Percentiles rank a stretch among this genome's conserved stretches.
These are phyloP conservation scores for Rhimphoctona megacephalus DNA, from an alignment of 2,888 invertebrate genomes.

Conservation along the genomic window DNA sequence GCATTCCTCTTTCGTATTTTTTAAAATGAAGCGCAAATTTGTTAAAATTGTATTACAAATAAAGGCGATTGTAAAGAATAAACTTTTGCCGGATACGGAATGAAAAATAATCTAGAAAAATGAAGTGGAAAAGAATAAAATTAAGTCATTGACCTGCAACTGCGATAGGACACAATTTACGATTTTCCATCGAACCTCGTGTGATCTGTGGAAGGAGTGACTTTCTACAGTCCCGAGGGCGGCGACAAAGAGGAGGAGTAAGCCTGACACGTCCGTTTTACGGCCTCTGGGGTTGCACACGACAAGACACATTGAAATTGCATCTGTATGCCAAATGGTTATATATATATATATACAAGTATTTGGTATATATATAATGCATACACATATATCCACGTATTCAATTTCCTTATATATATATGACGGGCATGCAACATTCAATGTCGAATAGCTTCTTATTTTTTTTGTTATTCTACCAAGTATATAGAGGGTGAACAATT, in stretches of 20 bases:
- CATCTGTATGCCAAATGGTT: not conserved
- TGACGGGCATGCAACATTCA: not conserved
- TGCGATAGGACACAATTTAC: not conserved
- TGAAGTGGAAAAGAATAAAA: too few relatives aligned
- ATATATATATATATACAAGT: not conserved
- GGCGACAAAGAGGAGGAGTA: conserved; percentile 32
- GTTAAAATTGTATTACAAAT: not conserved
- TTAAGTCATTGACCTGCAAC: too few relatives aligned
- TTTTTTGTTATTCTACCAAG: not conserved
- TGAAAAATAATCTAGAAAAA: too few relatives aligned
- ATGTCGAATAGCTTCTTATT: not conserved
- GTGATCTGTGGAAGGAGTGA: not conserved
- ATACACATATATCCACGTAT: not conserved
- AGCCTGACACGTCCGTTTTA: conserved; percentile 61
- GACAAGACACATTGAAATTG: conserved; percentile 49
- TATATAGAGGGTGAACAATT: not conserved
- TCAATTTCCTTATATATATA: not conserved
- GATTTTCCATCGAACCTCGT: not conserved
- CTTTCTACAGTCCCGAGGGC: conserved; percentile 42
- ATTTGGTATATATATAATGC: not conserved
- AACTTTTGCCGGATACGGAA: too few relatives aligned
- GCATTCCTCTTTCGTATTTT: too few relatives aligned
- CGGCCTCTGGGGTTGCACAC: conserved; percentile 51
- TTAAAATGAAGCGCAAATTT: not conserved
- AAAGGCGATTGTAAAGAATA: too few relatives aligned